These are phyloP conservation scores for Hypomecis atomaria DNA, from an alignment of 2,888 invertebrate genomes.

Conservation along the genomic window DNA sequence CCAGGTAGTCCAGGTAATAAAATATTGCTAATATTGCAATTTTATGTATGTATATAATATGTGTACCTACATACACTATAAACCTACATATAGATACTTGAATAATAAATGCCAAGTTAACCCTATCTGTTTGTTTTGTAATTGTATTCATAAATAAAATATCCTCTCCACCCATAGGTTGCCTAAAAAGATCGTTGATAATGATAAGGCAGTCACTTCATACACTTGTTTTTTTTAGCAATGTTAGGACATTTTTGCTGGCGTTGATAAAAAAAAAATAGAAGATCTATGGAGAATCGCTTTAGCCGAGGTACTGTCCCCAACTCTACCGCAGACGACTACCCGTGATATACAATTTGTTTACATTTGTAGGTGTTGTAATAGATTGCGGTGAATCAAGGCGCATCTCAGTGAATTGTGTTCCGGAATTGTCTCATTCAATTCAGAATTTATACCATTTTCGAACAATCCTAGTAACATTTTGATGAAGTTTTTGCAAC, in stretches of 20 bases:
- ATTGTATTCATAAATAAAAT: no score
- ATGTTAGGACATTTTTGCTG: no score
- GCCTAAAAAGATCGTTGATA: not conserved
- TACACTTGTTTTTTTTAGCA: no score
- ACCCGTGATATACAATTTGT: conserved; percentile 30
- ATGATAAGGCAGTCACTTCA: not conserved
- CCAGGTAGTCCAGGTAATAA: no score
- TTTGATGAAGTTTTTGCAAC: not conserved
- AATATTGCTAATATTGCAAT: no score
- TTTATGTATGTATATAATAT: no score
- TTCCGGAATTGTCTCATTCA: conserved; percentile 5
- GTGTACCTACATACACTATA: no score
- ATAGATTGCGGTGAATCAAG: conserved; percentile 21
- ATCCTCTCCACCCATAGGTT: not conserved
- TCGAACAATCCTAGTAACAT: not conserved
- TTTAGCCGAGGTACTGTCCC: not conserved
- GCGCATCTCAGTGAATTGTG: conserved; percentile 5
- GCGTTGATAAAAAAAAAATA: no score
- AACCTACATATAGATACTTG: no score
- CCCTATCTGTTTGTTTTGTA: no score
- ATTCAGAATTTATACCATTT: not conserved
- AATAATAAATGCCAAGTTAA: no score
- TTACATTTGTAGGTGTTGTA: conserved; percentile 19
- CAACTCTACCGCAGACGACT: conserved; percentile 25
- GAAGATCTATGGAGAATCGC: not conserved